phyloP scores from a whole-genome alignment of 2,113 vertebrate genomes.

The Chrysochloris asiatica region DNA sequence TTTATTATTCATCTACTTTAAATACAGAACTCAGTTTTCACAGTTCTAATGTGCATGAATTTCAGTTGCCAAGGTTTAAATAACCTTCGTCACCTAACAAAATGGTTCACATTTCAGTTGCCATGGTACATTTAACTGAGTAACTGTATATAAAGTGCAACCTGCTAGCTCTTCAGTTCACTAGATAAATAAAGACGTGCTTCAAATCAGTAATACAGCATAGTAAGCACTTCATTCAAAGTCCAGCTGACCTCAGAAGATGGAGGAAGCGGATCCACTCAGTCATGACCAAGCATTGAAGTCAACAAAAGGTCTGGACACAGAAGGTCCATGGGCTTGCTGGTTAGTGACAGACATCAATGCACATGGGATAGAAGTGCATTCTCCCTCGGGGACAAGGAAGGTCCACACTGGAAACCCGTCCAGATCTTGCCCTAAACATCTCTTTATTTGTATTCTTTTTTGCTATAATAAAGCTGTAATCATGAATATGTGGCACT shows the following conservation, averaged over 20 bases:
- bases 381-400: neutral
- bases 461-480: neutral
- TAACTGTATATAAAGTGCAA: neutral
- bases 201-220: neutral
- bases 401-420: neutral
- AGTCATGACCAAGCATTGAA: neutral
- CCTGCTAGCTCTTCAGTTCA: neutral
- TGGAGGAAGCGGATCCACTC: neutral
- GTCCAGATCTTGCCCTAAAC: neutral
- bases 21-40: neutral
- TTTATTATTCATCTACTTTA: neutral
- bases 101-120: neutral
- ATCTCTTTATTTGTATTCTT: neutral
- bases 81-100: neutral
- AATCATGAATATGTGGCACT: neutral
- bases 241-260: neutral
- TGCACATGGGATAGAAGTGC: neutral
- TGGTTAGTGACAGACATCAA: neutral
- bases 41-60: neutral
- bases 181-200: neutral
- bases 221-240: neutral
- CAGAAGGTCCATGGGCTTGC: neutral
- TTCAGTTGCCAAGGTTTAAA: neutral
- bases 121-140: neutral
- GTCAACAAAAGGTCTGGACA: neutral